These are phyloP conservation scores for Oreochromis aureus DNA, from an alignment of 2,113 vertebrate genomes.

Conservation along the genomic window DNA sequence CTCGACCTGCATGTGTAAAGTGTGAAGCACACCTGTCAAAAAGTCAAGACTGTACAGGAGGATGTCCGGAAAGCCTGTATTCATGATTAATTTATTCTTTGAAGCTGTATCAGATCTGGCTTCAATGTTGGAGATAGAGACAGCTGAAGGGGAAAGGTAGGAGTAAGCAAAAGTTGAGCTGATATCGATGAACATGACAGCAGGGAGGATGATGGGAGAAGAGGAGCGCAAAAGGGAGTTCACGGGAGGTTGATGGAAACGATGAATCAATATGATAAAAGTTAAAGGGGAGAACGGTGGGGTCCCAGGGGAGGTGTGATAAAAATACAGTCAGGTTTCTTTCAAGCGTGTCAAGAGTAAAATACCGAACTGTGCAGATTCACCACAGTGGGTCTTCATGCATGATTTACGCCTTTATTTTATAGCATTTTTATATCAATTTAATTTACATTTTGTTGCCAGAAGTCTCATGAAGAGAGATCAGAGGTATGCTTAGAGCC, in stretches of 20 bases:
- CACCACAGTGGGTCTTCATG: not conserved
- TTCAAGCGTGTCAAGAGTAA: not conserved
- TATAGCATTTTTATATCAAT: not conserved
- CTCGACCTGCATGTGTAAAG: not conserved
- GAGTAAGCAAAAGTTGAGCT: not conserved
- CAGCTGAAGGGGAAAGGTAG: not conserved
- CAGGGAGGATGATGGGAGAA: not conserved
- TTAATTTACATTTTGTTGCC: not conserved
- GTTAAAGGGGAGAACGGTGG: not conserved
- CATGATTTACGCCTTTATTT: not conserved
- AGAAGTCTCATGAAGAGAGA: not conserved
- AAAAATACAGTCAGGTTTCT: not conserved
- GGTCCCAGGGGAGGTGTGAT: not conserved
- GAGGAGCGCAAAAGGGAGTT: not conserved
- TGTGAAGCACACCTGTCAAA: not conserved
- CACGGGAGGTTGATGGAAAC: not conserved
- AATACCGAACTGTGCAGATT: not conserved
- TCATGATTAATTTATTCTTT: not conserved
- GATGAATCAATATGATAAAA: not conserved
- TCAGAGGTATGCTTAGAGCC: not conserved
- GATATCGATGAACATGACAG: conserved; percentile 28
- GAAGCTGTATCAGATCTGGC: conserved; percentile 28
- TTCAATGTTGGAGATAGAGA: not conserved
- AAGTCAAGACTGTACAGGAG: not conserved
- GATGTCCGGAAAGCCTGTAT: not conserved